Conservation (phyloP, 2,888 invertebrate genomes). For the Conops quadrifasciatus region DNA sequence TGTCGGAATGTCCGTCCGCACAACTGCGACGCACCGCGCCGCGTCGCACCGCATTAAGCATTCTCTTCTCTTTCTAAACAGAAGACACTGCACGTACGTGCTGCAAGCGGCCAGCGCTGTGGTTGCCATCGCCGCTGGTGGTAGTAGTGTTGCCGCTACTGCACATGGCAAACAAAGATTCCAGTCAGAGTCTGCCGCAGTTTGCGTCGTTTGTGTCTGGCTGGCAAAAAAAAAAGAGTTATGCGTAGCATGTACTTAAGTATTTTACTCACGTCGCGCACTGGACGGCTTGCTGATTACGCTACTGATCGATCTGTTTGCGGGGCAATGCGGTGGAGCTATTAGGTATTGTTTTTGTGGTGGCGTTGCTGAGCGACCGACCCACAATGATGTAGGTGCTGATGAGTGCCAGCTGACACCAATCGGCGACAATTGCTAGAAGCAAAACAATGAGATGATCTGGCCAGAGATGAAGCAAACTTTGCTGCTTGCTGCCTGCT, state of each 20-base stretch:
- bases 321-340: neutral
- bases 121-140: neutral
- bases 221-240: neutral
- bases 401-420: conserved; percentile 21
- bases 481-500: neutral
- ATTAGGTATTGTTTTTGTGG: neutral
- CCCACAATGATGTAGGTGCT: conserved; percentile 1
- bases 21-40: neutral
- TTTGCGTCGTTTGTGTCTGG: neutral
- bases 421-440: conserved; percentile 24
- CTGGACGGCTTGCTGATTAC: conserved; percentile 16
- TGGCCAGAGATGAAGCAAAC: no score
- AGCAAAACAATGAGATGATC: no score
- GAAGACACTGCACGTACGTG: conserved; percentile 40
- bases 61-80: no score
- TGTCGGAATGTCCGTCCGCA: conserved; percentile 46
- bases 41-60: neutral
- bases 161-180: neutral
- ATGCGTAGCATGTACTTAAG: conserved; percentile 28
- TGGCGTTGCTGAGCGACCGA: neutral
- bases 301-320: conserved; percentile 27
- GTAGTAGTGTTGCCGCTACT: neutral
- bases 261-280: conserved; percentile 31
- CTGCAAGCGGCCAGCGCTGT: conserved; percentile 27
- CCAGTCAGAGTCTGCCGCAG: neutral